These are phyloP conservation scores for Phenganax marumi DNA, from an alignment of 92 coral and sea anemone genomes.

Conservation along the genomic window DNA sequence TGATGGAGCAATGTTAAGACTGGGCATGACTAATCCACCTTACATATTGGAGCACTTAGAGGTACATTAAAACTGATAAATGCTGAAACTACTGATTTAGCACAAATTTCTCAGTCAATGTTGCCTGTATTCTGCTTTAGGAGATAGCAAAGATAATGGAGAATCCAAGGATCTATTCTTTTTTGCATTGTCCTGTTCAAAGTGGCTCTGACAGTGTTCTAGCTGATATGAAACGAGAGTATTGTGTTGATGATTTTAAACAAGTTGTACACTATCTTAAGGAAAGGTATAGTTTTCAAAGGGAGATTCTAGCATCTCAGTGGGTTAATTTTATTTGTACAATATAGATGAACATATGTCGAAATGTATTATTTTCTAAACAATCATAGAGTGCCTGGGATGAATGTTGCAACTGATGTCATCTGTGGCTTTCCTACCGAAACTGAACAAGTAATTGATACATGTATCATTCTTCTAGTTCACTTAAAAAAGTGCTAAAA, in stretches of 20 bases:
- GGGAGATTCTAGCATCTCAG: not conserved
- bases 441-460: constrained; percentile 47
- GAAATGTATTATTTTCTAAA: not conserved
- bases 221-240: constrained; percentile 95
- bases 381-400: constrained; percentile 61
- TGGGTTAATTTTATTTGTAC: not conserved
- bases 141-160: constrained; percentile 92
- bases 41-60: constrained; percentile 93
- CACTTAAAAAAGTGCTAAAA: no score
- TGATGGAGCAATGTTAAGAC: constrained; percentile 82
- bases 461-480: no score
- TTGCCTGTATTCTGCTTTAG: constrained; percentile 35
- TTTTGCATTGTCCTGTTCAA: constrained; percentile 92
- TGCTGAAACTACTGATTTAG: not conserved
- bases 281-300: constrained; percentile 60
- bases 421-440: constrained; percentile 98
- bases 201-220: constrained; percentile 92
- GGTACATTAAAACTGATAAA: constrained; percentile 42
- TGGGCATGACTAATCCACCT: constrained; percentile 99
- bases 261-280: constrained; percentile 85
- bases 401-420: constrained; percentile 93
- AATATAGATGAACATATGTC: not conserved
- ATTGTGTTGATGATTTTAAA: constrained; percentile 73
- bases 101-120: not conserved
- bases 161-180: constrained; percentile 85